Evolutionary conservation across 2,797 vertebrate species (phyloP).

Genomic region (Spinus olivaceus): DNA sequence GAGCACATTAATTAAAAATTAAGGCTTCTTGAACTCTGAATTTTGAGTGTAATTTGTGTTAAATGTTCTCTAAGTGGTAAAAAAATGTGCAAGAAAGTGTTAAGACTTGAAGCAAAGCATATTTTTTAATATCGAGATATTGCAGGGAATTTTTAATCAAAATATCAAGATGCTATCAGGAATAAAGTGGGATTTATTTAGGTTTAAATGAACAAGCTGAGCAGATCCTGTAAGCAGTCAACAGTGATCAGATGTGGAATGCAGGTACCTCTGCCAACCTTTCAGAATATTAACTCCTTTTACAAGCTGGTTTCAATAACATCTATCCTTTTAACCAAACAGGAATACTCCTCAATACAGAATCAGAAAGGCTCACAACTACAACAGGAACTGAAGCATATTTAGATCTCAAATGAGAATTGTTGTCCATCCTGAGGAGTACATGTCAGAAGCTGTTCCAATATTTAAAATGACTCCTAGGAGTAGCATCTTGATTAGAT

Average conservation of each 20-base stretch:
- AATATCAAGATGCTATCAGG: background rate
- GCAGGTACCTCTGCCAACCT: background rate
- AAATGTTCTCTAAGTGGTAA: background rate
- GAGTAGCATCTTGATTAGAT: background rate
- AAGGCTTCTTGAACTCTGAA: background rate
- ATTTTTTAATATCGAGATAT: background rate
- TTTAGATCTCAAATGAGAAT: background rate
- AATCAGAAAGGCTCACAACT: background rate
- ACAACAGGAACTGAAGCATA: background rate
- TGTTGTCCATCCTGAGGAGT: background rate
- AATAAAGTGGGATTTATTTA: background rate
- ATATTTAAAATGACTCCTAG: background rate
- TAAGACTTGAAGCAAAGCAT: background rate
- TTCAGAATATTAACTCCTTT: background rate
- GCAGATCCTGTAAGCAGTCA: background rate
- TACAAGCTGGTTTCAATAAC: background rate
- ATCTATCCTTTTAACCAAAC: background rate
- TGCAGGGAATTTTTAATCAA: background rate
- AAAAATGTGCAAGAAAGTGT: background rate
- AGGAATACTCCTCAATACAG: background rate
- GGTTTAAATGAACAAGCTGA: background rate
- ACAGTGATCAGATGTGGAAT: background rate
- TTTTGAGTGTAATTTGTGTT: background rate
- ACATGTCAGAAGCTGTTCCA: background rate
- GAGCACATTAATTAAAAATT: conserved; percentile 9